These are phyloP conservation scores for Forbesichthys agassizii DNA, from an alignment of 2,113 vertebrate species.

Conservation along the genomic window DNA sequence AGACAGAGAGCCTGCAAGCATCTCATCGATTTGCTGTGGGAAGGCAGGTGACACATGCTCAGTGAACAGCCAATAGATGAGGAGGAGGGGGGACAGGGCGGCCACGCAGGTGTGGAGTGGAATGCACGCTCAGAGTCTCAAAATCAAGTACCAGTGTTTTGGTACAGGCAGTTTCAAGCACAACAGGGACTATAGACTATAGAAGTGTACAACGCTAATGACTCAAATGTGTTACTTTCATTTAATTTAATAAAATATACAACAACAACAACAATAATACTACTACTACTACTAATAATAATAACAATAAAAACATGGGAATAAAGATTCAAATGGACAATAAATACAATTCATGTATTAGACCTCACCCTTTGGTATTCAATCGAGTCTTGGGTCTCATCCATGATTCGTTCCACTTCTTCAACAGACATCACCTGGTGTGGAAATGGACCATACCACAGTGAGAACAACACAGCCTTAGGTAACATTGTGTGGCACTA, in stretches of 20 bases:
- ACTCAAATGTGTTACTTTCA: no score
- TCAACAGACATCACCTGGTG: constrained; percentile 91
- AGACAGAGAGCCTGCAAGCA: constrained; percentile 85
- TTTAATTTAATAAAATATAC: no score
- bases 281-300: no score
- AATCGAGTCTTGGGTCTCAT: constrained; percentile 92
- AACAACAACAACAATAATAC: no score
- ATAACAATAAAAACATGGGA: background rate
- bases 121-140: no score
- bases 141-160: no score
- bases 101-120: no score
- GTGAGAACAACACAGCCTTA: background rate
- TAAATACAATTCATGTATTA: background rate
- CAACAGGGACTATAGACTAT: no score
- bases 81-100: no score
- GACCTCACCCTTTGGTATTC: constrained; percentile 90
- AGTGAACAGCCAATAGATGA: no score
- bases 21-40: constrained; percentile 92
- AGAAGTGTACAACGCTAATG: no score
- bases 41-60: background rate
- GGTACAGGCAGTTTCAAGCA: no score
- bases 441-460: background rate
- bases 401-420: constrained; percentile 94
- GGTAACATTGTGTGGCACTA: background rate
- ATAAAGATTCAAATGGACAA: background rate